Base-by-base conservation (phyloP, 2,113 vertebrate species). In the Gasterosteus aculeatus region DNA sequence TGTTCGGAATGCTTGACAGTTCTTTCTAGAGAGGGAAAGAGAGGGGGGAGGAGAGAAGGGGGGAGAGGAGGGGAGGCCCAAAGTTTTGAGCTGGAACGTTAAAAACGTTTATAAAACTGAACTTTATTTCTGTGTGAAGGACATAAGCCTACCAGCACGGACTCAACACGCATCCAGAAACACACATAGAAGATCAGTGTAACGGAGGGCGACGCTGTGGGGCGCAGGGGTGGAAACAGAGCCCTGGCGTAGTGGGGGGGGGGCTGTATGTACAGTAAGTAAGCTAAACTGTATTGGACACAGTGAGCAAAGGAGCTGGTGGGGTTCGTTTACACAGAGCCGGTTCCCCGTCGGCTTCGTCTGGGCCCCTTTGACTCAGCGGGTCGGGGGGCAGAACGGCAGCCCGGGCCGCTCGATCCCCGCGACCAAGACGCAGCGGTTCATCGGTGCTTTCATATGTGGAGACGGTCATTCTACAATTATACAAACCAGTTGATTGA, bases 331-430 rank as follows among this genome's bases (percentile, higher is more conserved):
- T 88, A 79, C 69, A 65, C 44, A 51, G 70, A 74, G 69, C 47
- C 89, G 90, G 91, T 75, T 88, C 76, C 72, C 63, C 61, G 64
- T 92, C 88, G 72, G 77, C 15, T 86, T 85, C 80, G 83, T 88
- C 63, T 75, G 78, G 58, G 83, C 78, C 73, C 64, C 58, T 16
- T 15, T 44, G 72, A 61, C 72, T 46, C 65, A 9, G 69, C 49
- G 31, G 51, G 41, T 67, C 26, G n/a, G 75, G 77, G 78, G 84
- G 81, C 35, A 66, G 49, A 82, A 76, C 8, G 22, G 64, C 60
- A 51, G 63, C 62, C 39, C 42, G 8, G 70, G 33, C 22, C 54
- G 49, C 85, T 82, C 69, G 81, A 57, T 78, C 76, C 56, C 59
- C 5, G 53, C 22, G 74, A 82, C 72, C 44, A 29, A 76, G 81